A percentile compares a stretch with the other conserved stretches of the same genome.
Evolutionary conservation across 2,888 invertebrate species (phyloP).

Genomic region (Diarsia rubi): DNA sequence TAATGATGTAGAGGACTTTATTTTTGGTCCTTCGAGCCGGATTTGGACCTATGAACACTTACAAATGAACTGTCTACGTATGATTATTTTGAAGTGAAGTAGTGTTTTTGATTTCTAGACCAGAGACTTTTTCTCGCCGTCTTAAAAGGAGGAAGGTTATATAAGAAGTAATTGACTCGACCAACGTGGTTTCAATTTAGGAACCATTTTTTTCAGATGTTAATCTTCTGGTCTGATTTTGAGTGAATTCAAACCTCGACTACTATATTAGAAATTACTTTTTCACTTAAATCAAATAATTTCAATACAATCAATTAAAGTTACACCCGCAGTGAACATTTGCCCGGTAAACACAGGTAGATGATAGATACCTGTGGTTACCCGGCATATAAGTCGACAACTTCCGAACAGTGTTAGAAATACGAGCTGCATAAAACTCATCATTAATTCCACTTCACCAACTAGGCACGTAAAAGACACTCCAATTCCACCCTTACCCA

Average conservation of each 20-base stretch:
- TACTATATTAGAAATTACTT: not conserved
- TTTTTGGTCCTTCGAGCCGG: no score
- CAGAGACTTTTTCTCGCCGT: not conserved
- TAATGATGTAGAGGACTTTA: not conserved
- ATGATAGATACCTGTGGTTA: no score
- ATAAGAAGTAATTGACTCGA: not conserved
- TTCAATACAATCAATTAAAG: not conserved
- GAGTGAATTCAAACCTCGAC: not conserved
- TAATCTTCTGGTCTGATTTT: not conserved
- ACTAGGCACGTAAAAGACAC: slow-evolving; percentile 60
- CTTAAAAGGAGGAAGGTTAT: not conserved
- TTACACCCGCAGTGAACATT: not conserved
- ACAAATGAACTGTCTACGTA: not conserved
- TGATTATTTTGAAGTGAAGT: not conserved
- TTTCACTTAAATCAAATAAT: not conserved
- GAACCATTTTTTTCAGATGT: slow-evolving; percentile 1
- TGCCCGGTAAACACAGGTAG: not conserved
- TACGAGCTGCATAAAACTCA: slow-evolving; percentile 53
- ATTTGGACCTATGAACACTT: no score
- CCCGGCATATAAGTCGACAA: not conserved
- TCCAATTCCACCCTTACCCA: slow-evolving; percentile 52
- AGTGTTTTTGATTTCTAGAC: slow-evolving; percentile 1
- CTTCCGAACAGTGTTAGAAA: slow-evolving; percentile 19
- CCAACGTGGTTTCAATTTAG: not conserved
- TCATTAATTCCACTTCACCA: slow-evolving; percentile 54